Percentiles rank a stretch among this genome's conserved stretches.
Conservation (phyloP, 1,140 invertebrate species). For the Papilio machaon region DNA sequence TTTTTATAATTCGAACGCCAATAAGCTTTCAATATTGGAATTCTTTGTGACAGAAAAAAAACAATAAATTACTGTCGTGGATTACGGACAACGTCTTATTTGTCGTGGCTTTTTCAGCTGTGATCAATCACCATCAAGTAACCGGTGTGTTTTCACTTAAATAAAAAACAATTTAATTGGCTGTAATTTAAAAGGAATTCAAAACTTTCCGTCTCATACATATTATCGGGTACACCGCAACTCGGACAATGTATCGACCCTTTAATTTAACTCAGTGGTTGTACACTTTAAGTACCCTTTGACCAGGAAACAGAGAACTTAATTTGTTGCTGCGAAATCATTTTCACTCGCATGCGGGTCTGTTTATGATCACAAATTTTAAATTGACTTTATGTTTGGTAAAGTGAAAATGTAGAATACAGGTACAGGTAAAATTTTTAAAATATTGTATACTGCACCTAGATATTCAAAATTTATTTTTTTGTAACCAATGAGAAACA, state of each 20-base stretch:
- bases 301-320: not conserved
- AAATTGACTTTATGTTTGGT: not conserved
- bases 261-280: slow-evolving; percentile 11
- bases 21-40: too few relatives aligned
- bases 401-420: too few relatives aligned
- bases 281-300: not conserved
- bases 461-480: too few relatives aligned
- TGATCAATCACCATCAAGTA: not conserved
- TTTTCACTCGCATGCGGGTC: not conserved
- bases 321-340: slow-evolving; percentile 2
- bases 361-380: not conserved
- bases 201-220: not conserved
- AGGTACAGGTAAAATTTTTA: not conserved
- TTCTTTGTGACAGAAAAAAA: too few relatives aligned
- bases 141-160: not conserved
- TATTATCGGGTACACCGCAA: not conserved
- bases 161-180: not conserved
- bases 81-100: not conserved
- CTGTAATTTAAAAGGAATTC: not conserved
- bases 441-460: not conserved
- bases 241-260: not conserved
- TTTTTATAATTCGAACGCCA: too few relatives aligned
- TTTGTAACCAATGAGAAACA: too few relatives aligned
- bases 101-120: not conserved
- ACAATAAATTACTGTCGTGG: not conserved